These are phyloP conservation scores for Hydropsyche tenuis DNA, from an alignment of 1,140 invertebrate species.

Conservation along the genomic window DNA sequence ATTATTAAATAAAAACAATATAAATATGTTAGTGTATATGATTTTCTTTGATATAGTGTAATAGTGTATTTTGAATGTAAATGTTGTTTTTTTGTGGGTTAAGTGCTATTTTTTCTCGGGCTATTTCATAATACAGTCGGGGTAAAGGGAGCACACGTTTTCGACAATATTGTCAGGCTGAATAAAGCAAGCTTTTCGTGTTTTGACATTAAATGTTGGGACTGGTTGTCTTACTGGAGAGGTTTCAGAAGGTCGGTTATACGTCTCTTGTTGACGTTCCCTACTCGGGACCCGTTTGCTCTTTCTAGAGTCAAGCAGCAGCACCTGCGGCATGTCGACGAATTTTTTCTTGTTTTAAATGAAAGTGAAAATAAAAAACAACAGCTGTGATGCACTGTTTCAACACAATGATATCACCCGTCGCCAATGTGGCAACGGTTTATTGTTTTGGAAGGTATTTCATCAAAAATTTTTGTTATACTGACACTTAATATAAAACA, in stretches of 20 bases:
- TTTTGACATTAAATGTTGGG: slow-evolving; percentile 32
- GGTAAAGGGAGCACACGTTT: neutral
- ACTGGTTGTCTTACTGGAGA: slow-evolving; percentile 45
- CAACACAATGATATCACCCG: neutral
- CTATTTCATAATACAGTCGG: slow-evolving; percentile 2
- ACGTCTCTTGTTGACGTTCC: slow-evolving; percentile 36
- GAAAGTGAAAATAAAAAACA: slow-evolving; percentile 34
- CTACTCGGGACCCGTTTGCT: slow-evolving; percentile 44
- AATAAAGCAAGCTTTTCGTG: slow-evolving; percentile 29
- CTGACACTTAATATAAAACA: no score
- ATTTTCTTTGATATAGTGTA: no score
- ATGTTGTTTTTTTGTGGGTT: no score
- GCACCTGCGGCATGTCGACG: slow-evolving; percentile 45
- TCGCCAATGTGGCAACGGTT: no score
- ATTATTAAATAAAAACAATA: no score
- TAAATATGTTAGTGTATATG: no score
- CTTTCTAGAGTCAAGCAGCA: slow-evolving; percentile 50
- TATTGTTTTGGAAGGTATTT: no score
- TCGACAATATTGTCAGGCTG: slow-evolving; percentile 18
- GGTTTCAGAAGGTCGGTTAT: slow-evolving; percentile 21
- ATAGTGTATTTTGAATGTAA: no score
- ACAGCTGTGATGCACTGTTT: slow-evolving; percentile 19
- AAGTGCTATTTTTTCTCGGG: slow-evolving; percentile 21
- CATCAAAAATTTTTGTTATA: no score
- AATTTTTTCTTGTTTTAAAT: slow-evolving; percentile 37